Evolutionary conservation across 2,797 vertebrate species (phyloP), one percentile per base, ranked within the genome.

Genomic region (Sarcoramphus papa): DNA sequence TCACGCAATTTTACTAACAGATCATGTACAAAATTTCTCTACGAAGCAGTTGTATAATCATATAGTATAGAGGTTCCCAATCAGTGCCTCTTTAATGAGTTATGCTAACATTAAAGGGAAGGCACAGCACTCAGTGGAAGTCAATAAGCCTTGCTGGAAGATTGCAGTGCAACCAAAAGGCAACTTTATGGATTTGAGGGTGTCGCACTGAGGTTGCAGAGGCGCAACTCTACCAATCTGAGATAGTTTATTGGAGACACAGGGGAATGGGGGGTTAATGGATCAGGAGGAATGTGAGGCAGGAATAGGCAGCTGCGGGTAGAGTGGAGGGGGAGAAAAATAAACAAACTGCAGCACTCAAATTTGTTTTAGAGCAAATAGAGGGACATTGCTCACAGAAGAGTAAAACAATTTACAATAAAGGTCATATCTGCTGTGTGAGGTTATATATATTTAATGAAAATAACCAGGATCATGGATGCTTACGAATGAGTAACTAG

Each of bases 171-270:
- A 82, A 37, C 40, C 17, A 64, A 60, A 79, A 74, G 17, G 14
- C 25, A 60, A 25, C 40, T 56, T 80, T 4, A 24, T 17, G 35
- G 60, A 33, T 68, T 16, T 41, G 25, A 41, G 21, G 7, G 5
- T 43, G 25, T 20, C 5, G 1, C 22, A 18, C 8, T 30, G 64
- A 70, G 48, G 35, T 12, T 60, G 24, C 12, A 56, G 57, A 91
- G 7, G 4, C 1, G 3, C 11, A 73, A 19, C 7, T 70, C n/a
- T 20, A 14, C 11, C 28, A n/a, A 0, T 21, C 27, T 73, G 14
- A 3, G 5, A 13, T 9, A n/a, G 12, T 53, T 76, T 87, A 5
- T 16, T 31, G 24, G 59, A 83, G 30, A 51, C 16, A 27, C 0
- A n/a, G 16, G 2, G 35, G 20, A 81, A 77, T 20, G 48, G 64